A percentile compares a stretch with the other conserved stretches of the same genome.
phyloP scores from a whole-genome alignment of 2,113 vertebrate genomes.

The Phaetusa simplex region DNA sequence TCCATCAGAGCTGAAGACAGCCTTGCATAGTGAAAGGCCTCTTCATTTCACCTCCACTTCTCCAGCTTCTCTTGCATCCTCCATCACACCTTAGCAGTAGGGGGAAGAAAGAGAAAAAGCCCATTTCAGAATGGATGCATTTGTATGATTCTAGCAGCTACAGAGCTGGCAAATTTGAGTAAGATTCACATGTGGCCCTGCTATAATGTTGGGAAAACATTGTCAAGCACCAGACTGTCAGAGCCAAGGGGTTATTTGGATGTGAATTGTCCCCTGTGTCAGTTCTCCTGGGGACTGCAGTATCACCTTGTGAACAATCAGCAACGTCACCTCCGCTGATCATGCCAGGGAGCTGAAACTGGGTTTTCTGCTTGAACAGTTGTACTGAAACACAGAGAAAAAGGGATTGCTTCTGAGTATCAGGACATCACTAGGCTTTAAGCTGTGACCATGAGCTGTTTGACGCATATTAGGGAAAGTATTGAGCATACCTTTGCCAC shows the following conservation, averaged over 20 bases:
- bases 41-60: not conserved
- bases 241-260: not conserved
- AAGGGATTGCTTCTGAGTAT: not conserved
- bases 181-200: not conserved
- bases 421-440: not conserved
- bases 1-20: not conserved
- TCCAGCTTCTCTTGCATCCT: not conserved
- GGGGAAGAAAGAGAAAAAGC: not conserved
- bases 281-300: not conserved
- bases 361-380: not conserved
- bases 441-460: not conserved
- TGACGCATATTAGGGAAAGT: not conserved
- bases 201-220: not conserved
- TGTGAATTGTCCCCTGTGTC: not conserved
- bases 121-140: not conserved
- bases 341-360: not conserved
- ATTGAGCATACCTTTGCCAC: not conserved
- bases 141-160: not conserved
- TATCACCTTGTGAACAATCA: not conserved
- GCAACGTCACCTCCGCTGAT: accelerated
- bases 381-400: not conserved
- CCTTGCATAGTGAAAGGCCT: not conserved
- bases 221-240: not conserved
- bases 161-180: not conserved
- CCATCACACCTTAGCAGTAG: not conserved